Evolutionary conservation across 2,797 vertebrate genomes (phyloP).

Genomic region (Sebastes jordani): DNA sequence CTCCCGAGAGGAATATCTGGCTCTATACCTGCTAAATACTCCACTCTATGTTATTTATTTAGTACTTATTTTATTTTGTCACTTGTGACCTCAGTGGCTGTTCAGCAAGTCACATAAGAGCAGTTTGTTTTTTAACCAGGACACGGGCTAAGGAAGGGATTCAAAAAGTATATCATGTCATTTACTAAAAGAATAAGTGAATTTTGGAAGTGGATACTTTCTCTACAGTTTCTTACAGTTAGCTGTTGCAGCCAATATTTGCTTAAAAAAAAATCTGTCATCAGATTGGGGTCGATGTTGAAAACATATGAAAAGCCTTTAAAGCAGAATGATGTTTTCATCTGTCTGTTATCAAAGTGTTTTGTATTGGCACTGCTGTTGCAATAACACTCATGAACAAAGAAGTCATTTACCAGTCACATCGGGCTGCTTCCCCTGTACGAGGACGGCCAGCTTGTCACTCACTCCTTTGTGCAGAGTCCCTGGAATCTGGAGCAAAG

Average conservation of each 20-base stretch:
- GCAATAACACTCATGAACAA: neutral
- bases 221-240: neutral
- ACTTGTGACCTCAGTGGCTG: neutral
- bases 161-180: neutral
- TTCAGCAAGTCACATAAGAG: neutral
- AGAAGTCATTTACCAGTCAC: slow-evolving; percentile 63
- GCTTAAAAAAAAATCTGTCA: neutral
- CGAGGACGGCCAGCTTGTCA: slow-evolving; percentile 85
- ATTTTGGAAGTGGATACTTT: neutral
- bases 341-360: neutral
- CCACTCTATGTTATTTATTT: too few relatives aligned
- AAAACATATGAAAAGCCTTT: neutral
- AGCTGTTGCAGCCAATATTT: neutral
- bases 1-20: neutral
- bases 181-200: neutral
- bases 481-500: slow-evolving; percentile 87
- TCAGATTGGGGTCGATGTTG: neutral
- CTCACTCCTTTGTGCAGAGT: slow-evolving; percentile 93
- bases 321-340: neutral
- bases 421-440: slow-evolving; percentile 81
- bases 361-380: neutral
- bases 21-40: neutral
- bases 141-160: neutral
- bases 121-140: neutral
- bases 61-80: neutral